Evolutionary conservation across 2,113 vertebrate genomes (phyloP).

Genomic region (Lophotis ruficrista): DNA sequence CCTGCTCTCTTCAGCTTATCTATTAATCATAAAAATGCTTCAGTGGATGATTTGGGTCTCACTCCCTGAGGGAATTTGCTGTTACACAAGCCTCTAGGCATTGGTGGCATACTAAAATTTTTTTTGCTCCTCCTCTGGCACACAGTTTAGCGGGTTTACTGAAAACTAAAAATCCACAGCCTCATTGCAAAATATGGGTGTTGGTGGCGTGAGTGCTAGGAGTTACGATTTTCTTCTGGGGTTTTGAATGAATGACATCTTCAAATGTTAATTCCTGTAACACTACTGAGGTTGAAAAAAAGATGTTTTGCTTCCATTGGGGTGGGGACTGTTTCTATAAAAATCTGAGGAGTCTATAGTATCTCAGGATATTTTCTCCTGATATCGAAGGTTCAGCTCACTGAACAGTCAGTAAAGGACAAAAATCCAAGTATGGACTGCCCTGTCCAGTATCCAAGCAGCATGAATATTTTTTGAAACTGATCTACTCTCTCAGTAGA

Average conservation of each 20-base stretch:
- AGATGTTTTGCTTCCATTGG: neutral
- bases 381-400: neutral
- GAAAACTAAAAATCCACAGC: neutral
- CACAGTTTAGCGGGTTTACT: neutral
- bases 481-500: neutral
- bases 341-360: neutral
- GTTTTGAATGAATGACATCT: neutral
- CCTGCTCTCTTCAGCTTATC: neutral
- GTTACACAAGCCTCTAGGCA: neutral
- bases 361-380: neutral
- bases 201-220: neutral
- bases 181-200: neutral
- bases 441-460: neutral
- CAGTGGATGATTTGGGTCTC: neutral
- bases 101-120: neutral
- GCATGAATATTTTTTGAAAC: neutral
- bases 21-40: neutral
- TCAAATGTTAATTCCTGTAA: neutral
- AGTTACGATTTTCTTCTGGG: neutral
- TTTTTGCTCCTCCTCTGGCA: neutral
- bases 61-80: neutral
- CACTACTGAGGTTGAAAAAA: neutral
- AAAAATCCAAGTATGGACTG: neutral
- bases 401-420: neutral
- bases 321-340: neutral